A percentile compares a stretch with the other conserved stretches of the same genome.
phyloP scores from a whole-genome alignment of 2,888 invertebrate species.

The Nephrotoma guestfalica region DNA sequence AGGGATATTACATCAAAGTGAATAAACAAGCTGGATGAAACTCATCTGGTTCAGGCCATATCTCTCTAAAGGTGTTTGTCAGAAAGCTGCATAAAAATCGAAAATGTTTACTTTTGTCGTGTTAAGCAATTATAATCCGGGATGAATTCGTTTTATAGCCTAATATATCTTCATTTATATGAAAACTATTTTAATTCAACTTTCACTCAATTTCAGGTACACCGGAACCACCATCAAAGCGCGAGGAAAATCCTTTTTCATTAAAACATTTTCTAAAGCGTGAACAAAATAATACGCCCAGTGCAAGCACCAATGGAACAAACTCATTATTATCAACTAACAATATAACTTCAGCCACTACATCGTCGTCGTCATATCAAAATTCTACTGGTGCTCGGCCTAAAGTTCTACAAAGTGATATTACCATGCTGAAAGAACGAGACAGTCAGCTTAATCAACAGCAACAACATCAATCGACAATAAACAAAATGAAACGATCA shows the following conservation, averaged over 20 bases:
- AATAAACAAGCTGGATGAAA: no score
- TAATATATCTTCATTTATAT: no score
- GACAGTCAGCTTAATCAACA: constrained; percentile 13
- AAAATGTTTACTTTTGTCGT: no score
- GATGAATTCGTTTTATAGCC: no score
- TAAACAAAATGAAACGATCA: constrained; percentile 28
- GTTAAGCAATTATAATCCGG: no score
- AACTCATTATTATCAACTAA: not conserved
- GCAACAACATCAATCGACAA: constrained; percentile 5
- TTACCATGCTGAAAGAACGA: not conserved
- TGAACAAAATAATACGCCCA: constrained; percentile 27
- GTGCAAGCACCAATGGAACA: constrained; percentile 9
- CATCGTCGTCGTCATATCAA: constrained; percentile 10
- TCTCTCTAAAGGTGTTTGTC: no score
- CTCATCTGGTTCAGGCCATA: no score
- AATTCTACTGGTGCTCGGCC: constrained; percentile 56
- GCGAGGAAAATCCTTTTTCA: constrained; percentile 66
- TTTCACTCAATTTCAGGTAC: not conserved
- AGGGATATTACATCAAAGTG: no score
- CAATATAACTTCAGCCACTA: not conserved
- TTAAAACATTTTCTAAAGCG: constrained; percentile 72
- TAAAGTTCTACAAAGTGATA: constrained; percentile 40
- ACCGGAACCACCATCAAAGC: constrained; percentile 11
- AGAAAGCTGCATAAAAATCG: no score
- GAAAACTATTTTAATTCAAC: no score